Evolutionary conservation across 2,797 vertebrate genomes (phyloP), one percentile per base, ranked within the genome.

Genomic region (Anomalospiza imberbis): DNA sequence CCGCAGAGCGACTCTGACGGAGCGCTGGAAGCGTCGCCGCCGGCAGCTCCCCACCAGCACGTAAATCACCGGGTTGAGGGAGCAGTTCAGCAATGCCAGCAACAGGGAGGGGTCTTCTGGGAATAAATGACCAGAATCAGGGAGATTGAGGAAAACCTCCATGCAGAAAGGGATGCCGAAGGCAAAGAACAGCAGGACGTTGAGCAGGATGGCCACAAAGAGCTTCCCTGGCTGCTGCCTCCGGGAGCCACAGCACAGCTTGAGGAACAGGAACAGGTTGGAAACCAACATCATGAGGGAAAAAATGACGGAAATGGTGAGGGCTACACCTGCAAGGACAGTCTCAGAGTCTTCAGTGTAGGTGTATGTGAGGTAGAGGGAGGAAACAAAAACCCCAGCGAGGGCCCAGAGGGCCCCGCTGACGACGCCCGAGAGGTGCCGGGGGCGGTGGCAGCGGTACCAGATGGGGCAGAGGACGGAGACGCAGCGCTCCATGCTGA

Each of bases 331-430:
- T 6, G 32, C 17, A 20, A 82, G 8, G 6, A 20, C 1, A 1
- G 4, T 13, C 32, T 22, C 8, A 0, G 29, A 50, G 17, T 10
- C 16, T 9, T 14, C 7, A 9, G 12, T 13, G 2, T 22, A 29
- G 12, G 3, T 55, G 62, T 3, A 74, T 12, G 40, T 53, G 53
- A 57, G 0, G 15, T 50, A 66, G 29, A 58, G 22, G 1, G 22
- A 75, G 44, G 29, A 63, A 65, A 60, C 36, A 7, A 84, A 73
- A 18, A 17, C 0, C 9, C 50, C 91, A 1, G 87, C 4, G 0
- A 97, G 80, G 2, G 85, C 90, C 97, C 98, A 97, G 40, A 98
- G 89, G 15, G 94, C 44, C n/a, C 92, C 77, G 1, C 97, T 96
- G 73, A 75, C 28, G 0, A 67, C 0, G 16, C 9, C 77, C 3